These are phyloP conservation scores for Cyprinodon variegatus DNA, from an alignment of 2,113 vertebrate species.

Conservation along the genomic window DNA sequence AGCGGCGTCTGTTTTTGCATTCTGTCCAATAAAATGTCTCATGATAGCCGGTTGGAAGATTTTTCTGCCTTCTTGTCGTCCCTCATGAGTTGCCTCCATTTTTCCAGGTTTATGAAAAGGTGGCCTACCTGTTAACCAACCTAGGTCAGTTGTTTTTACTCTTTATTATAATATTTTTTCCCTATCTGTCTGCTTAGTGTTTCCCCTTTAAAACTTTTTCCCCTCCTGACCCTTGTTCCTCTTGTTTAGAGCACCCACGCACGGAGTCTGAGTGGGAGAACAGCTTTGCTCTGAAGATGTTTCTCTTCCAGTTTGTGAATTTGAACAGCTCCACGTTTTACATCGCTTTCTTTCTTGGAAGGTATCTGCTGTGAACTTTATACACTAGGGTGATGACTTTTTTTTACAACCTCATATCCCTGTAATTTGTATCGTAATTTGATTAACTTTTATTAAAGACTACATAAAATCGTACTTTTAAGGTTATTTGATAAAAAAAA, in stretches of 20 bases:
- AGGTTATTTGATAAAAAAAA: too few relatives aligned
- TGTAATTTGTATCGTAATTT: too few relatives aligned
- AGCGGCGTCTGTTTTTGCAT: constrained; percentile 30
- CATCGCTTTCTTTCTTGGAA: constrained; percentile 97
- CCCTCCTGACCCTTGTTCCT: constrained; percentile 14
- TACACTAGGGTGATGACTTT: too few relatives aligned
- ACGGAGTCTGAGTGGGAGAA: constrained; percentile 99
- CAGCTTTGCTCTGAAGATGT: constrained; percentile 99
- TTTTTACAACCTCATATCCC: too few relatives aligned
- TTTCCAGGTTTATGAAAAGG: constrained; percentile 94
- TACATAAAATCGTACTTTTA: too few relatives aligned
- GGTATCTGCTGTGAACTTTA: constrained; percentile 75
- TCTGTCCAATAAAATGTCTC: constrained; percentile 36
- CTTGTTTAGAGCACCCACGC: constrained; percentile 89
- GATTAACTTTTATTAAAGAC: too few relatives aligned
- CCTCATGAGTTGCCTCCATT: constrained; percentile 13
- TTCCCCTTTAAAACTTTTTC: constrained; percentile 3
- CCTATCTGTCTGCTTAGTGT: background rate
- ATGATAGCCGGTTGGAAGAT: constrained; percentile 3
- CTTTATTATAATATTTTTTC: constrained; percentile 10
- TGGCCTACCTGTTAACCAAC: constrained; percentile 95
- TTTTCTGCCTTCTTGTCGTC: background rate
- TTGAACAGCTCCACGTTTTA: constrained; percentile 99
- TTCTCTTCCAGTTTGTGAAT: constrained; percentile 99
- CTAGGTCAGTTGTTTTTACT: constrained; percentile 83